These are phyloP conservation scores for Drosophila imparisetae DNA, from an alignment of 2,888 invertebrate genomes.

Conservation along the genomic window DNA sequence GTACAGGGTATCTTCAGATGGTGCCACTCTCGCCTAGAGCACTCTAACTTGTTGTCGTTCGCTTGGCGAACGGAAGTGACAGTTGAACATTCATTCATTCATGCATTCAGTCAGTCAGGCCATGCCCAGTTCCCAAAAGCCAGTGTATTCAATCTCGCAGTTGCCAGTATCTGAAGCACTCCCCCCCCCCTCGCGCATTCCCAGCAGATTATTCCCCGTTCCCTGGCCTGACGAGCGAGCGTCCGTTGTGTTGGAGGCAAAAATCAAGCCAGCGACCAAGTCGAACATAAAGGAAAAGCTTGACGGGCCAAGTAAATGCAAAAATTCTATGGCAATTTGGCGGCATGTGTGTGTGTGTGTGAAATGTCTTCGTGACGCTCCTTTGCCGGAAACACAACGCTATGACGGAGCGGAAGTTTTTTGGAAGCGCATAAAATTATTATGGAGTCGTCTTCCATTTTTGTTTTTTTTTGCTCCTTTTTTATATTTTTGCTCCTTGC, in stretches of 20 bases:
- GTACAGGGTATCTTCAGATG: slow-evolving; percentile 2
- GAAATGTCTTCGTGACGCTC: slow-evolving; percentile 54
- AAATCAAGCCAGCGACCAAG: slow-evolving; percentile 69
- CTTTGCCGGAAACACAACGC: slow-evolving; percentile 63
- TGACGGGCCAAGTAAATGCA: slow-evolving; percentile 63
- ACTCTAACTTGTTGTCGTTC: slow-evolving; percentile 4
- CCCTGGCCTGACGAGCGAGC: slow-evolving; percentile 11
- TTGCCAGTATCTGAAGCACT: slow-evolving; percentile 22
- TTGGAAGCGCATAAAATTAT: slow-evolving; percentile 76
- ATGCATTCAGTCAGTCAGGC: slow-evolving; percentile 43
- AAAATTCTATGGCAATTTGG: slow-evolving; percentile 74
- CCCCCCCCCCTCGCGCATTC: slow-evolving; percentile 3
- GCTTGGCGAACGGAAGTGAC: slow-evolving; percentile 70
- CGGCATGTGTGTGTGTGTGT: slow-evolving; percentile 42
- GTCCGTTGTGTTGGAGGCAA: slow-evolving; percentile 47
- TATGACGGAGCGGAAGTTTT: slow-evolving; percentile 69
- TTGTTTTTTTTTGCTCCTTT: slow-evolving; percentile 20
- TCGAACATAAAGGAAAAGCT: slow-evolving; percentile 75
- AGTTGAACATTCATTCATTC: slow-evolving; percentile 77
- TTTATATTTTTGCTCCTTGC: background rate
- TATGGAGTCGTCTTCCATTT: slow-evolving; percentile 77
- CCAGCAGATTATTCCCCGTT: background rate
- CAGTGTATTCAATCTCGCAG: slow-evolving; percentile 17
- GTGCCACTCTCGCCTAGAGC: background rate
- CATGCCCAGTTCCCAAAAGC: slow-evolving; percentile 23